A percentile compares a stretch with the other conserved stretches of the same genome.
Conservation (phyloP, 2,113 vertebrate species). For the Apaloderma vittatum region DNA sequence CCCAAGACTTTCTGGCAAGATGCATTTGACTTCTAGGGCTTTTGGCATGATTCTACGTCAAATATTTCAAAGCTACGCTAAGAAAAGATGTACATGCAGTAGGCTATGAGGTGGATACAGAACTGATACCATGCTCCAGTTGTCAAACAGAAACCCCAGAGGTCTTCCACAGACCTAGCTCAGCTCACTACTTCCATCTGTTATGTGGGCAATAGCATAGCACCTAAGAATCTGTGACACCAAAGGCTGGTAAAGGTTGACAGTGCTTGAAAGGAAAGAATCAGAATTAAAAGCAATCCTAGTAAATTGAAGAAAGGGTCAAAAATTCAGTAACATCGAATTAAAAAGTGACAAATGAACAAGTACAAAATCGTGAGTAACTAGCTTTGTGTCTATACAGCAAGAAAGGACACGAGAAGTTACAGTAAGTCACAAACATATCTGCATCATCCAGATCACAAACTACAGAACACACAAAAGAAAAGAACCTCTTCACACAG, state of each 20-base stretch:
- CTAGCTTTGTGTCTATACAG: neutral
- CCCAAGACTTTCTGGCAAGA: neutral
- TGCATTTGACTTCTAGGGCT: neutral
- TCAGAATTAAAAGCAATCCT: neutral
- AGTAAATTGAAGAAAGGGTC: neutral
- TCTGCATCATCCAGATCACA: neutral
- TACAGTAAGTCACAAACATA: constrained; percentile 35
- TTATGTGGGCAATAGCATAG: neutral
- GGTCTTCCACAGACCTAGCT: neutral
- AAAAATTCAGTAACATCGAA: neutral
- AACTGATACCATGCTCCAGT: accelerated
- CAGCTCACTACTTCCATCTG: neutral
- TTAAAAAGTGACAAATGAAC: constrained; percentile 25
- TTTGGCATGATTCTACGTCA: neutral
- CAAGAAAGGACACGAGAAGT: neutral
- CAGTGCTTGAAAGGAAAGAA: constrained; percentile 6
- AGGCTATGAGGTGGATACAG: neutral
- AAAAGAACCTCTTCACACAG: constrained; percentile 8
- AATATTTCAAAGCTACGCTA: neutral
- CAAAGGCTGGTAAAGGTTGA: neutral
- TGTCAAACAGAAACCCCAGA: neutral
- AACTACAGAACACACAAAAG: neutral
- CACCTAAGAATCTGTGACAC: neutral
- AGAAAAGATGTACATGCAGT: neutral
- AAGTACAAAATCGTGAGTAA: neutral